Evolutionary conservation across 2,888 invertebrate genomes (phyloP).

Genomic region (Sminthurinus aureus): DNA sequence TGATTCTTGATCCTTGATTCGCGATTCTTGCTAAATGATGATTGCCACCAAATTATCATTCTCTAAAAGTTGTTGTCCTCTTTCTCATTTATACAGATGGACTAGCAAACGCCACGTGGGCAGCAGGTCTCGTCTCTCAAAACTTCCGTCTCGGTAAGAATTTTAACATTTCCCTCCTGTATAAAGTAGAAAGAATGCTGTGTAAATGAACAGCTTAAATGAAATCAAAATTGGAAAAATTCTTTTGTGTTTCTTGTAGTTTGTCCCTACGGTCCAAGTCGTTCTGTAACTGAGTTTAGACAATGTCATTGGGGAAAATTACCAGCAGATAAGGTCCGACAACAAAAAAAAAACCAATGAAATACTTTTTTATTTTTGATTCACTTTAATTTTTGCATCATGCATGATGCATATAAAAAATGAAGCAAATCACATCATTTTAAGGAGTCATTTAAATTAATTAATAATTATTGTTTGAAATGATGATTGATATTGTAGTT

Average conservation of each 20-base stretch:
- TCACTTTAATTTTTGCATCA: neutral
- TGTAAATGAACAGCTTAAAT: too few species aligned
- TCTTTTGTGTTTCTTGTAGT: slow-evolving; percentile 42
- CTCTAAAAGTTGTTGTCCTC: too few species aligned
- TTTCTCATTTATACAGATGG: slow-evolving; percentile 47
- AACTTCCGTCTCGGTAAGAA: slow-evolving; percentile 60
- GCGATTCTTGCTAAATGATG: neutral
- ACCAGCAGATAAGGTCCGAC: slow-evolving; percentile 61
- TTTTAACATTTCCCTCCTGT: too few species aligned
- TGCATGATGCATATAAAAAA: too few species aligned
- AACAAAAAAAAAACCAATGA: too few species aligned
- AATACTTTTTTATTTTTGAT: neutral
- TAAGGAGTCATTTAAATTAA: too few species aligned
- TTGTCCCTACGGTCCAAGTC: slow-evolving; percentile 60
- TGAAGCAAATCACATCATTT: too few species aligned
- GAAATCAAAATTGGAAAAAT: too few species aligned
- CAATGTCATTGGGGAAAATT: slow-evolving; percentile 62
- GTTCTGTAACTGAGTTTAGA: slow-evolving; percentile 60
- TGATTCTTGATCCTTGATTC: neutral
- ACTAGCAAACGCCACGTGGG: slow-evolving; percentile 61
- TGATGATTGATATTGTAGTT: too few species aligned
- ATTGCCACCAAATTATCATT: too few species aligned
- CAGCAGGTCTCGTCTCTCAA: slow-evolving; percentile 60
- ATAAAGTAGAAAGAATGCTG: too few species aligned
- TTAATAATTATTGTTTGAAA: too few species aligned